Percentiles rank a stretch among this genome's conserved stretches.
Evolutionary conservation across 2,113 vertebrate genomes (phyloP).

Genomic region (Lamprotornis superbus): DNA sequence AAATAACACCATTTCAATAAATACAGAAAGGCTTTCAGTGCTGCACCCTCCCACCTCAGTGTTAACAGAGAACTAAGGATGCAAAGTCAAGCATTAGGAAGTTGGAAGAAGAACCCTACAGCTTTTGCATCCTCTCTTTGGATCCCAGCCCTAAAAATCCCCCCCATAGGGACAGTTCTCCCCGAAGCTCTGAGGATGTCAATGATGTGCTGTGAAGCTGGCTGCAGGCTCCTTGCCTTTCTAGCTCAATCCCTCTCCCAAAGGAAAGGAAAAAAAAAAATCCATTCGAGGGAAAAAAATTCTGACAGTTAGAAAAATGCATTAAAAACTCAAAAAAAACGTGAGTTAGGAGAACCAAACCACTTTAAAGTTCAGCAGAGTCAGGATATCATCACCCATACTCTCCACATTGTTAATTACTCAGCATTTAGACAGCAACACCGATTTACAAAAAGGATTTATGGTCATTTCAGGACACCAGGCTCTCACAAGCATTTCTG

Average conservation of each 20-base stretch:
- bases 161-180: neutral
- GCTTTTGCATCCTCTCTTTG: neutral
- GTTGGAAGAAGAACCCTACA: neutral
- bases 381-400: neutral
- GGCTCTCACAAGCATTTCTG: neutral
- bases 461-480: neutral
- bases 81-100: rapidly evolving
- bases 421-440: neutral
- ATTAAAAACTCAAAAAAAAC: neutral
- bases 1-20: neutral
- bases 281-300: rapidly evolving
- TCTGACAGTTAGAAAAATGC: neutral
- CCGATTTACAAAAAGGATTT: neutral
- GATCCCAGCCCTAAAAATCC: neutral
- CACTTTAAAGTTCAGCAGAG: neutral
- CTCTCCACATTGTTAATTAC: neutral
- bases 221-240: neutral
- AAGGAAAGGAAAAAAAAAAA: neutral
- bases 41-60: neutral
- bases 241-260: neutral
- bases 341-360: neutral
- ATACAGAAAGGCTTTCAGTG: neutral
- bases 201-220: rapidly evolving
- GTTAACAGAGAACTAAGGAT: neutral
- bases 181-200: neutral